phyloP scores from a whole-genome alignment of 2,113 vertebrate species.

The Rutilus rutilus region DNA sequence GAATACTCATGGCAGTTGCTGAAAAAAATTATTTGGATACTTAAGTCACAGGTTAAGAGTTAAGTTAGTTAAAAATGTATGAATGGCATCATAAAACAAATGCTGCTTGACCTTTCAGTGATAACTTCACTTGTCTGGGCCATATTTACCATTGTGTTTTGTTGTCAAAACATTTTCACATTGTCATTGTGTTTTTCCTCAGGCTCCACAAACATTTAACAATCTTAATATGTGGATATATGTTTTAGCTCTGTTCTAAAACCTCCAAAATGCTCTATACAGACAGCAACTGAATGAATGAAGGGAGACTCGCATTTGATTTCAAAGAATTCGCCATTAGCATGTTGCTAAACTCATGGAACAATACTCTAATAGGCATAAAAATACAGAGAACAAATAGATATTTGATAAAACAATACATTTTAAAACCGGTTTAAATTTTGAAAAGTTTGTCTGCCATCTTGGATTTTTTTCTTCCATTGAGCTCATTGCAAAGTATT shows the following conservation, averaged over 20 bases:
- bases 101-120: background rate
- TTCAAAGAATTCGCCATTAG: background rate
- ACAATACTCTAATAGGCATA: background rate
- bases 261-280: background rate
- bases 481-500: background rate
- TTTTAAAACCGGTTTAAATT: background rate
- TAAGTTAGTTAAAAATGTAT: background rate
- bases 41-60: background rate
- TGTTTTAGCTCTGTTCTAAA: background rate
- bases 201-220: background rate
- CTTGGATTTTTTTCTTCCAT: background rate
- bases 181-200: conserved; percentile 5
- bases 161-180: too few species aligned
- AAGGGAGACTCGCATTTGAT: background rate
- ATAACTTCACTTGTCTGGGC: background rate
- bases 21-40: background rate
- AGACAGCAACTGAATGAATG: background rate
- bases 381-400: background rate
- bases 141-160: too few species aligned
- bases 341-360: background rate
- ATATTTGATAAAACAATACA: background rate
- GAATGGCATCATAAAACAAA: background rate
- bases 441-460: background rate
- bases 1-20: background rate
- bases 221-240: background rate